Conservation (phyloP, 2,888 invertebrate species). For the Microplitis manilae region DNA sequence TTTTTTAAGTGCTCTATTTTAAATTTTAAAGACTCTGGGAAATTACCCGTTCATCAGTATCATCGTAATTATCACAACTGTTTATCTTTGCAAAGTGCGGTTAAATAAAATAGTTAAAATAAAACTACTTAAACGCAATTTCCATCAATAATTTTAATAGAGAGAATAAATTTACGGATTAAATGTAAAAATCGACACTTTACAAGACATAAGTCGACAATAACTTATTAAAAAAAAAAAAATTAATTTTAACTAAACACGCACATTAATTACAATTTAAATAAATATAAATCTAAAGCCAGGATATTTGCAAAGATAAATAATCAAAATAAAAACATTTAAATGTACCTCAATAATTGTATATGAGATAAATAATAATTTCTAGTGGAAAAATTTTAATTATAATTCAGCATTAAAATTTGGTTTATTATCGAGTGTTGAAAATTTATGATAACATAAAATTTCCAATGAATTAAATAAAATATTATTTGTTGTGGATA, state of each 20-base stretch:
- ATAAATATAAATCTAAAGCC: background rate
- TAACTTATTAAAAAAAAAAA: background rate
- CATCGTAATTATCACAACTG: background rate
- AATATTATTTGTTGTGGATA: constrained; percentile 55
- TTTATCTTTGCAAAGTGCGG: background rate
- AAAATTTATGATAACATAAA: constrained; percentile 64
- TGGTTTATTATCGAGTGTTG: constrained; percentile 57
- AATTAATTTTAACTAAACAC: background rate
- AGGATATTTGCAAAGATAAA: background rate
- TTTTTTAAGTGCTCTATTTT: constrained; percentile 31
- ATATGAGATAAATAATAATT: background rate
- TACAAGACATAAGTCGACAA: background rate
- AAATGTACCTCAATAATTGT: background rate
- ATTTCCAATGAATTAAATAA: constrained; percentile 70
- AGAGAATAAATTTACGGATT: background rate
- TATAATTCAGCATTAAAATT: background rate
- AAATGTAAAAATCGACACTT: background rate
- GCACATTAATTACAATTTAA: background rate
- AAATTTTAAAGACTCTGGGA: constrained; percentile 48
- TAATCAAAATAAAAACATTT: constrained; percentile 16
- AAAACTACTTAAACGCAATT: constrained; percentile 27
- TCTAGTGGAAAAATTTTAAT: background rate
- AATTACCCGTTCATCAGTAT: constrained; percentile 39
- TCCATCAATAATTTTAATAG: background rate
- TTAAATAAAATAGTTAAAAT: background rate